Percentiles rank a stretch among this genome's conserved stretches.
Conservation (phyloP, 2,113 vertebrate species). For the Chaetodon trifascialis region DNA sequence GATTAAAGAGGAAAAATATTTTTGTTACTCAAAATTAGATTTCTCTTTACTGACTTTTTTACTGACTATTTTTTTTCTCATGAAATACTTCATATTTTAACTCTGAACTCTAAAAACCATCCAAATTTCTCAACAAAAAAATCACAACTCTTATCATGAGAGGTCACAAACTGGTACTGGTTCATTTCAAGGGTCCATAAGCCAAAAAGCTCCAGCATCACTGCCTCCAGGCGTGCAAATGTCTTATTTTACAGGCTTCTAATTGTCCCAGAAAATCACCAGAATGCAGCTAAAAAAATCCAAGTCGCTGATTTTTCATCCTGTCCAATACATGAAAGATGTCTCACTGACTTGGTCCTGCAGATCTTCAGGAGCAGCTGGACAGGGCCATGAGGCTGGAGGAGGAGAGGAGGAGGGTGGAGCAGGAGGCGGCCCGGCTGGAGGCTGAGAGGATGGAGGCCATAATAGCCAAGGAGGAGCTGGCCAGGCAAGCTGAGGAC, state of each 20-base stretch:
- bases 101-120: too few species aligned
- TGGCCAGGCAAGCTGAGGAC: conserved; percentile 91
- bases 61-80: too few species aligned
- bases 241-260: not conserved
- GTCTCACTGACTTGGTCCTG: conserved; percentile 9
- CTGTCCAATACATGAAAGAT: not conserved
- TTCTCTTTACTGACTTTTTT: too few species aligned
- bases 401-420: conserved; percentile 90
- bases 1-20: not conserved
- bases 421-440: conserved; percentile 92
- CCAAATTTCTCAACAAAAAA: not conserved
- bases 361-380: conserved; percentile 95
- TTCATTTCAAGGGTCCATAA: not conserved
- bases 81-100: too few species aligned
- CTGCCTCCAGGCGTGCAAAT: not conserved
- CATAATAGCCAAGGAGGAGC: conserved; percentile 95
- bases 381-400: conserved; percentile 91
- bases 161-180: too few species aligned
- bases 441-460: conserved; percentile 93
- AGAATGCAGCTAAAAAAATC: not conserved
- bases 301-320: not conserved
- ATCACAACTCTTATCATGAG: not conserved
- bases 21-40: too few species aligned
- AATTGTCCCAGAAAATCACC: not conserved
- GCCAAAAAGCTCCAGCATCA: not conserved